These are phyloP conservation scores for Pissodes strobi DNA, from an alignment of 1,140 invertebrate species.

Conservation along the genomic window DNA sequence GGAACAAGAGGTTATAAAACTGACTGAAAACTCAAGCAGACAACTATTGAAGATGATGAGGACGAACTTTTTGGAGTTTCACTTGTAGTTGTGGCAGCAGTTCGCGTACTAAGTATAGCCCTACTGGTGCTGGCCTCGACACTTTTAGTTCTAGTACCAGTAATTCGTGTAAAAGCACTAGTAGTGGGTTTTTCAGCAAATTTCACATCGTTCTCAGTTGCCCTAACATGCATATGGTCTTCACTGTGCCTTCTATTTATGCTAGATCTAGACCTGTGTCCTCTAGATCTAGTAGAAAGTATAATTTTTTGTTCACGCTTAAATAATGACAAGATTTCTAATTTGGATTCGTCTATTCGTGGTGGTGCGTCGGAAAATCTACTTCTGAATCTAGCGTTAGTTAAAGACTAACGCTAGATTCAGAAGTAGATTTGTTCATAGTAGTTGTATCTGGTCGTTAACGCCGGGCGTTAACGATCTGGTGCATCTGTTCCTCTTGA, in stretches of 20 bases:
- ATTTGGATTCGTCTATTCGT: constrained; percentile 46
- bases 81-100: constrained; percentile 10
- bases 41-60: no score
- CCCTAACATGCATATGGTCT: constrained; percentile 35
- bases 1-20: no score
- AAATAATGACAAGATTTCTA: constrained; percentile 51
- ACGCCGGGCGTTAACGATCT: constrained; percentile 4
- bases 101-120: background rate
- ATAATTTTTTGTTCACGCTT: constrained; percentile 46
- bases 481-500: background rate
- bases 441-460: no score
- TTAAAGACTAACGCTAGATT: no score
- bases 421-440: no score
- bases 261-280: constrained; percentile 11
- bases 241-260: constrained; percentile 1
- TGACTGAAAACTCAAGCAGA: no score
- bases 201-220: constrained; percentile 39
- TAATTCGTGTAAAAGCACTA: constrained; percentile 11
- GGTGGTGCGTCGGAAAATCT: constrained; percentile 37
- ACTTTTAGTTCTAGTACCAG: constrained; percentile 12
- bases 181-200: constrained; percentile 31
- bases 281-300: constrained; percentile 16
- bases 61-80: constrained; percentile 15
- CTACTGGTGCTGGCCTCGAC: constrained; percentile 22
- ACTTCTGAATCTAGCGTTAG: constrained; percentile 10